phyloP scores from a whole-genome alignment of 37 sponge, comb jelly and placozoan genomes.

The Mnemiopsis leidyi region DNA sequence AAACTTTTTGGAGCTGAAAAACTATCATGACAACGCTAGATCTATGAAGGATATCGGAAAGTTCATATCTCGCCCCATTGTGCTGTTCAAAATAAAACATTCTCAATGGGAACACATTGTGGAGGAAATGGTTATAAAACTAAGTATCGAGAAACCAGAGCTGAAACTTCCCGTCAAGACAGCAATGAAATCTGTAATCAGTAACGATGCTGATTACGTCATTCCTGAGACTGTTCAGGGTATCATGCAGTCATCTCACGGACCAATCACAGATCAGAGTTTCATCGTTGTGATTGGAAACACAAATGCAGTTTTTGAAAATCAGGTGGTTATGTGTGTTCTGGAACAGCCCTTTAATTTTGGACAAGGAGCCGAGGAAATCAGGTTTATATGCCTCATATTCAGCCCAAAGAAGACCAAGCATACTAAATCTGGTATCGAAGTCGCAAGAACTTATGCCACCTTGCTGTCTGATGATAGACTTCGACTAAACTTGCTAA shows the following conservation, averaged over 20 bases:
- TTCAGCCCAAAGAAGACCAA: slow-evolving; percentile 52
- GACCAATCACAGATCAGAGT: slow-evolving; percentile 39
- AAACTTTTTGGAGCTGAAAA: neutral
- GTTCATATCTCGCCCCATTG: slow-evolving; percentile 38
- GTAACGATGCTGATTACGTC: slow-evolving; percentile 23
- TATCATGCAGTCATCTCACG: neutral
- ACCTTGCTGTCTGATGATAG: slow-evolving; percentile 61
- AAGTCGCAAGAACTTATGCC: slow-evolving; percentile 62
- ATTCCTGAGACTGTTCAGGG: slow-evolving; percentile 54
- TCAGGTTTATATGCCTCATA: slow-evolving; percentile 26
- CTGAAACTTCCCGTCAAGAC: neutral
- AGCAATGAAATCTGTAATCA: neutral
- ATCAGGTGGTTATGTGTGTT: slow-evolving; percentile 38
- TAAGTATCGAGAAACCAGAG: slow-evolving; percentile 8
- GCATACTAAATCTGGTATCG: slow-evolving; percentile 55
- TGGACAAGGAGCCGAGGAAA: slow-evolving; percentile 48
- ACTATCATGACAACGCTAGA: slow-evolving; percentile 44
- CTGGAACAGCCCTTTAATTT: slow-evolving; percentile 59
- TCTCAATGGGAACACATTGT: slow-evolving; percentile 60
- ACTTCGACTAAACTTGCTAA: neutral
- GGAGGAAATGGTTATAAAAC: slow-evolving; percentile 35
- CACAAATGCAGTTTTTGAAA: neutral
- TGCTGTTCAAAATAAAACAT: slow-evolving; percentile 24
- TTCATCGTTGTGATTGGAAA: slow-evolving; percentile 24
- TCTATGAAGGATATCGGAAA: slow-evolving; percentile 27